Evolutionary conservation across 1,140 invertebrate species (phyloP).

Genomic region (Gonioctena quinquepunctata): DNA sequence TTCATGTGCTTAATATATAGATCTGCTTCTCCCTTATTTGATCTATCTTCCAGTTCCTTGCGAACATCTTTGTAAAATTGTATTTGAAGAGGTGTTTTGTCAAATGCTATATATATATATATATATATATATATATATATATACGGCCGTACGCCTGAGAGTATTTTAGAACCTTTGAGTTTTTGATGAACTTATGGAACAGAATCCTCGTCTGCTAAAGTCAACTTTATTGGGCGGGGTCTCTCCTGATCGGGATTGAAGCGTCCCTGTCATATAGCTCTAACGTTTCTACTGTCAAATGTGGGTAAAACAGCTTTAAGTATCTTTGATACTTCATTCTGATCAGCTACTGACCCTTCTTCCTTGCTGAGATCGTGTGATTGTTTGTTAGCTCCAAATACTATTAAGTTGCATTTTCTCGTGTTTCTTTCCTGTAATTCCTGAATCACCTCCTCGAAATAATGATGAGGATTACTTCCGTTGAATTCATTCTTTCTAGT

Average conservation of each 20-base stretch:
- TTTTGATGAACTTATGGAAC: background rate
- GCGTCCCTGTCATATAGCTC: background rate
- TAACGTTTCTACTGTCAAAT: background rate
- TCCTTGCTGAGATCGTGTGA: background rate
- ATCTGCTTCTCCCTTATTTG: background rate
- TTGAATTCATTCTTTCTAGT: too few relatives aligned
- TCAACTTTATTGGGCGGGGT: background rate
- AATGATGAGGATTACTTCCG: too few relatives aligned
- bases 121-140: too few relatives aligned
- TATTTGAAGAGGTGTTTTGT: background rate
- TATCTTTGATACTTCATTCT: background rate
- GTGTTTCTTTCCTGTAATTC: background rate
- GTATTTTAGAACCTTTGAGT: background rate
- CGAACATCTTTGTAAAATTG: background rate
- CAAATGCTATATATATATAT: background rate
- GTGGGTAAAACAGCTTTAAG: background rate
- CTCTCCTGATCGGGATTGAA: background rate
- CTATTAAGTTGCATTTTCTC: background rate
- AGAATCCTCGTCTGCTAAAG: background rate
- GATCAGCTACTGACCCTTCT: background rate
- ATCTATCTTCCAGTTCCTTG: background rate
- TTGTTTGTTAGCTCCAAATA: background rate
- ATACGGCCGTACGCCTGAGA: background rate
- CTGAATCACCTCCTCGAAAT: conserved; percentile 4
- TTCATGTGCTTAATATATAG: background rate